Evolutionary conservation across 2,888 invertebrate species (phyloP).

Genomic region (Clunio marinus): DNA sequence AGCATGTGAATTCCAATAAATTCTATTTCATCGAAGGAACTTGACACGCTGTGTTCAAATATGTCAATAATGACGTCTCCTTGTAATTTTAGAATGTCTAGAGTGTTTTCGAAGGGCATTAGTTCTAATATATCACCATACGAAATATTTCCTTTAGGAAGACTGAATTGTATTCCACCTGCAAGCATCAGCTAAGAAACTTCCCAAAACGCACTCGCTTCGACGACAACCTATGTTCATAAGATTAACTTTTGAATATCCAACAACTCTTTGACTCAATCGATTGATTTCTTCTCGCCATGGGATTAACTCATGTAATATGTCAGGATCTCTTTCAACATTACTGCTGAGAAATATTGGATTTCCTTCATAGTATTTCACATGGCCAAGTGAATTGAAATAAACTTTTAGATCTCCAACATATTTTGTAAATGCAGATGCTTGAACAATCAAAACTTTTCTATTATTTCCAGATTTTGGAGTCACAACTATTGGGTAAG

Average conservation of each 20-base stretch:
- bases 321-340: slow-evolving; percentile 57
- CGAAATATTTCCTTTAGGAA: slow-evolving; percentile 61
- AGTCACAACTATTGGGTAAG: slow-evolving; percentile 69
- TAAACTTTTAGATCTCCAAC: slow-evolving; percentile 70
- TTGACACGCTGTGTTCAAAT: slow-evolving; percentile 57
- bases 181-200: slow-evolving; percentile 67
- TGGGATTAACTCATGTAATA: slow-evolving; percentile 56
- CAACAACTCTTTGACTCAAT: slow-evolving; percentile 56
- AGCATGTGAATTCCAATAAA: slow-evolving; percentile 55
- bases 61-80: slow-evolving; percentile 63
- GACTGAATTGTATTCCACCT: slow-evolving; percentile 67
- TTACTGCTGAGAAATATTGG: slow-evolving; percentile 64
- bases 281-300: slow-evolving; percentile 60
- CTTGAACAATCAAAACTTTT: slow-evolving; percentile 62
- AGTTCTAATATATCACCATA: slow-evolving; percentile 64
- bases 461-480: slow-evolving; percentile 49
- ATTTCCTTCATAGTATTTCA: slow-evolving; percentile 63
- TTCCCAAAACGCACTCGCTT: slow-evolving; percentile 70
- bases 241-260: slow-evolving; percentile 58
- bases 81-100: slow-evolving; percentile 65
- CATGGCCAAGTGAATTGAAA: slow-evolving; percentile 64
- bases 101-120: slow-evolving; percentile 71
- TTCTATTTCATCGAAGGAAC: slow-evolving; percentile 47
- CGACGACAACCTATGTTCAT: slow-evolving; percentile 55
- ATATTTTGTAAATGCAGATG: slow-evolving; percentile 69